Base-by-base conservation (phyloP, 2,113 vertebrate species). In the Zootoca vivipara region DNA sequence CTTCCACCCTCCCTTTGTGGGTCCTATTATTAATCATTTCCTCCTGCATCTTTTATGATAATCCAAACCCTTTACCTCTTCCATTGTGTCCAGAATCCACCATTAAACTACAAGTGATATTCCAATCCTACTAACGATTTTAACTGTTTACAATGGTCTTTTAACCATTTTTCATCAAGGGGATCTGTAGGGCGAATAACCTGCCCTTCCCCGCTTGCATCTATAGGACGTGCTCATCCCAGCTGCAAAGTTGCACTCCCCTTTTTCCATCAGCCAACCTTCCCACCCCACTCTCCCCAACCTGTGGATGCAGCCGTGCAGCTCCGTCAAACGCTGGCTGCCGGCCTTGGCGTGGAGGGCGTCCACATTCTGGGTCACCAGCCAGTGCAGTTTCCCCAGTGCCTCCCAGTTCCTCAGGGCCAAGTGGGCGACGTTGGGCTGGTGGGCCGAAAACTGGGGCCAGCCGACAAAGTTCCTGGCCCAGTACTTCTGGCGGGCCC, bases 331-430 rank as follows among this genome's bases (percentile, higher is more conserved):
- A 86, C 96, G 96, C 90, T 87, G 97, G 75, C 97, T 98, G n/a
- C 99, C 98, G 0, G 98, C 98, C 89, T 99, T 99, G 80, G 95
- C 96, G 89, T 99, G 99, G 85, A 99, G 97, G 13, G 98, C 98
- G 7, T 99, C 99, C 93, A 99, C 99, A 0, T 99, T 99, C 92
- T 99, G 99, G 0, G 99, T 99, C 89, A 99, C 98, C 95, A 99
- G 90, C 99, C 99, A 99, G 95, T 98, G 97, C 73, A 99, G 90
- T 92, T 98, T 98, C 8, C 98, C 98, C 0, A 85, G 90, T 24
- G 93, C 95, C 92, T 99, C 99, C 99, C 98, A 99, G 73, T 90
- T 93, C 89, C 92, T 96, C 67, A 99, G 93, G 1, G 94, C 95
- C 91, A 89, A 62, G 93, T 99, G 99, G 3, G 98, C 98, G 2